These are phyloP conservation scores for Typhlomys cinereus DNA, from an alignment of 2,113 vertebrate species.

Conservation along the genomic window DNA sequence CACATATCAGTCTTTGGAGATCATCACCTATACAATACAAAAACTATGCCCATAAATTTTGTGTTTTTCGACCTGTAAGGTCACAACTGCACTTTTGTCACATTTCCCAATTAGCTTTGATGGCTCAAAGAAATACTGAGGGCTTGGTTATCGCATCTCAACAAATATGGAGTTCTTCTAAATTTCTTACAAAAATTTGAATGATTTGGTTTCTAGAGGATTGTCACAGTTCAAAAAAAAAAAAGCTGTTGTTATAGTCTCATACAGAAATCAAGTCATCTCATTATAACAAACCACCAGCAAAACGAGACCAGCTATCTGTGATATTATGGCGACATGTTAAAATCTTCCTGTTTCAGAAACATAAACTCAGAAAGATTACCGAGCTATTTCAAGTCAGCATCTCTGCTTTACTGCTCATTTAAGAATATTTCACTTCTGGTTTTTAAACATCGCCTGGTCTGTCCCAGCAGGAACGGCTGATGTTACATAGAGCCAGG, in stretches of 20 bases:
- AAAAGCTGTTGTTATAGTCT: background rate
- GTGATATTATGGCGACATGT: background rate
- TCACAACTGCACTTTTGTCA: background rate
- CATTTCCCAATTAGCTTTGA: background rate
- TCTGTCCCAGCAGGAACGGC: background rate
- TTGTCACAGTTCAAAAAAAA: slow-evolving; percentile 3
- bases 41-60: background rate
- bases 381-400: background rate
- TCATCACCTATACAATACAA: background rate
- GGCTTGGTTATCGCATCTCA: background rate
- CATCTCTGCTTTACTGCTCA: background rate
- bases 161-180: background rate
- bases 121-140: background rate
- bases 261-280: slow-evolving; percentile 22
- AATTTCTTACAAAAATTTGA: background rate
- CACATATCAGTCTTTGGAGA: background rate
- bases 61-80: background rate
- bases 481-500: background rate
- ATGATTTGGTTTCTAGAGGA: background rate
- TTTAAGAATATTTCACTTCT: background rate
- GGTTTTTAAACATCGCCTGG: background rate
- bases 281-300: background rate
- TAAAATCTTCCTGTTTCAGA: slow-evolving; percentile 1
- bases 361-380: background rate
- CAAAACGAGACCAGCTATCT: background rate